Evolutionary conservation across 2,888 invertebrate genomes (phyloP).

Genomic region (Eristalinus aeneus): DNA sequence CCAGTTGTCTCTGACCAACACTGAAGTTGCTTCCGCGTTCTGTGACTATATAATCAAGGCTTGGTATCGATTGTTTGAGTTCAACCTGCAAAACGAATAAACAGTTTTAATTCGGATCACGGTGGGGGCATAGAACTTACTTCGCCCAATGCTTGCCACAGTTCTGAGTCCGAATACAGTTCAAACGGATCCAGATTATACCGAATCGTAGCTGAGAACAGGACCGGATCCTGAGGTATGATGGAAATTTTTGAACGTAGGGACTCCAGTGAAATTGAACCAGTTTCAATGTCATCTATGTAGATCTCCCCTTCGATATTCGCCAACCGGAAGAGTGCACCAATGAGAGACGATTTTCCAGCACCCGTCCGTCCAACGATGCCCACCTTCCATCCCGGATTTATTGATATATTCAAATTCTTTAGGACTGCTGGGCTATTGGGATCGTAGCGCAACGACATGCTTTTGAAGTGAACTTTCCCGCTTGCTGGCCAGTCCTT

Average conservation of each 20-base stretch:
- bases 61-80: slow-evolving; percentile 81
- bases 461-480: slow-evolving; percentile 82
- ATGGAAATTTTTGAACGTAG: slow-evolving; percentile 82
- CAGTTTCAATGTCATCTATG: slow-evolving; percentile 87
- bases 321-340: slow-evolving; percentile 89
- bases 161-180: slow-evolving; percentile 77
- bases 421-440: slow-evolving; percentile 86
- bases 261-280: slow-evolving; percentile 81
- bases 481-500: slow-evolving; percentile 87
- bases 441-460: slow-evolving; percentile 84
- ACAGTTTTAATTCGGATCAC: neutral
- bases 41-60: slow-evolving; percentile 82
- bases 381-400: slow-evolving; percentile 87
- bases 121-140: slow-evolving; percentile 68
- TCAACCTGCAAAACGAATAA: slow-evolving; percentile 80
- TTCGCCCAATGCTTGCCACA: slow-evolving; percentile 78
- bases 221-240: slow-evolving; percentile 83
- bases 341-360: slow-evolving; percentile 90
- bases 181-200: slow-evolving; percentile 85
- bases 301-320: slow-evolving; percentile 86
- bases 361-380: slow-evolving; percentile 93
- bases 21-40: slow-evolving; percentile 84
- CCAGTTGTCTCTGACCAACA: slow-evolving; percentile 85
- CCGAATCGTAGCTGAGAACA: slow-evolving; percentile 84
- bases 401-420: slow-evolving; percentile 85